phyloP scores from a whole-genome alignment of 2,888 invertebrate genomes.

The Tinea semifulvella region DNA sequence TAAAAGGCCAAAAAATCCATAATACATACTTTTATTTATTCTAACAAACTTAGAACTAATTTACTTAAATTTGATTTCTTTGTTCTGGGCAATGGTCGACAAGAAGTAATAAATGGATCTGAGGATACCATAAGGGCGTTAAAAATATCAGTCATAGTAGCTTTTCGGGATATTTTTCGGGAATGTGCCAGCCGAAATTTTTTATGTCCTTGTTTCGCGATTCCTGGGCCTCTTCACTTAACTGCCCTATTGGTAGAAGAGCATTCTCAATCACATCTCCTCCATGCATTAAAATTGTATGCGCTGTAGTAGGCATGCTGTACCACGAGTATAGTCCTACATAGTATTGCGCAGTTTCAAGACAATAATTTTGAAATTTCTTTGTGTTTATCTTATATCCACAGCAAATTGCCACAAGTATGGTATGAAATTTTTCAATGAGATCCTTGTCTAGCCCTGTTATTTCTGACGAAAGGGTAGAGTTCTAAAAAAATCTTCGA shows the following conservation, averaged over 20 bases:
- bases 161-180: slow-evolving; percentile 16
- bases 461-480: slow-evolving; percentile 12
- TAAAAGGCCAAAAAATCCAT: too few species aligned
- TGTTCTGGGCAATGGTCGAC: too few species aligned
- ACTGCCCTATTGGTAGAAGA: too few species aligned
- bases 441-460: slow-evolving; percentile 1
- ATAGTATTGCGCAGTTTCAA: slow-evolving; percentile 18
- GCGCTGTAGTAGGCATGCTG: slow-evolving; percentile 21
- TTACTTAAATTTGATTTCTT: too few species aligned
- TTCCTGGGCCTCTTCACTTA: too few species aligned
- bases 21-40: too few species aligned
- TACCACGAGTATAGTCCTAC: slow-evolving; percentile 22
- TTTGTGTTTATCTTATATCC: slow-evolving; percentile 18
- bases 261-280: slow-evolving; percentile 19
- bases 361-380: slow-evolving; percentile 17
- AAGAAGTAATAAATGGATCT: background rate
- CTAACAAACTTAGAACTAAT: too few species aligned
- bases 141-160: slow-evolving; percentile 17
- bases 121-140: background rate
- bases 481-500: background rate
- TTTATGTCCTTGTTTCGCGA: slow-evolving; percentile 21
- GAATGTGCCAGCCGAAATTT: slow-evolving; percentile 17
- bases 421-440: slow-evolving; percentile 10
- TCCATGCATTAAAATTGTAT: slow-evolving; percentile 22
- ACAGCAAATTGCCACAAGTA: slow-evolving; percentile 12